Base-by-base conservation (phyloP, 2,113 vertebrate genomes). In the Chitala chitala region DNA sequence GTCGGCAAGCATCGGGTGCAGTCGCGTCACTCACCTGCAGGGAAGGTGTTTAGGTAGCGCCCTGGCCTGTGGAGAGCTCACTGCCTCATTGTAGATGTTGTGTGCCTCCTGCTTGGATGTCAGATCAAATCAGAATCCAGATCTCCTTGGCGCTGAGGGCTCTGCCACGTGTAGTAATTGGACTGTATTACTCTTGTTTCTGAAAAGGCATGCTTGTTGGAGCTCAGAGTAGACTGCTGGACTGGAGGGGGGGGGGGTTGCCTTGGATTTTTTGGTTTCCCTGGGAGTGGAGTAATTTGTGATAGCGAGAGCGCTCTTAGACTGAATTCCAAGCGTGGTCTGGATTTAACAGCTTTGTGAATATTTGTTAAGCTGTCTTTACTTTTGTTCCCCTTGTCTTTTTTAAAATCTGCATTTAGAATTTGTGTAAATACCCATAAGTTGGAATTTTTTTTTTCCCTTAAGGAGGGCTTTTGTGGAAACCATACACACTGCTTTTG, bases 121-220 rank as follows among this genome's bases (percentile, higher is more conserved):
- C 78, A 77, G 73, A 78, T 78, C 73, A 69, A 69, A 71, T 75
- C 53, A 46, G 68, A 61, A 73, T 59, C 56, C 65, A 55, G 54
- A 65, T 59, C 66, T 80, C 76, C 76, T 77, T 71, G 42, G 69
- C 58, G 73, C 56, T 74, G 68, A 72, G 55, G 53, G 71, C 78
- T 69, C 64, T 59, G 75, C 46, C 78, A 26, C 48, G 13, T 70
- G 58, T 46, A 64, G 68, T 80, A 80, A 80, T 82, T 80, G 78
- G 75, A 74, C 64, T 53, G 72, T 31, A 38, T 73, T 20, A 42
- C 66, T 75, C 71, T 73, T 71, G 59, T 74, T 77, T 63, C 53
- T 33, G 65, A 46, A 56, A 55, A 53, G 69, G 66, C n/a, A 1
- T 48, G 48, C 66, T 61, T 17, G 55, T 76, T 44, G 63, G 44